Evolutionary conservation across 2,797 vertebrate genomes (phyloP).

Genomic region (Girardinus metallicus): DNA sequence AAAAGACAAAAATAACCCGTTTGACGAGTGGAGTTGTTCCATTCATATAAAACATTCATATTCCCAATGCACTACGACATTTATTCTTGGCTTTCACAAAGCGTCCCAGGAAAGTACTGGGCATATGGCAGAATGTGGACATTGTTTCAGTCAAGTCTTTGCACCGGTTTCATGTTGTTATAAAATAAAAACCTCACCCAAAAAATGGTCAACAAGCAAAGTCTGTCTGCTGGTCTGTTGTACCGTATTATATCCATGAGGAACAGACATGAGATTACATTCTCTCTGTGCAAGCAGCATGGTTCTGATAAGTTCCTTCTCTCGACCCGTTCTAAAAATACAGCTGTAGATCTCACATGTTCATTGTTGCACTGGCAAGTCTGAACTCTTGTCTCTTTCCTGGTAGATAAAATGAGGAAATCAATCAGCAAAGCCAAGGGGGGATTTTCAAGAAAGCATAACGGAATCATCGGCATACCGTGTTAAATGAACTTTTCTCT

Average conservation of each 20-base stretch:
- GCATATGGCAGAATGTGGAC: not conserved
- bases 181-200: not conserved
- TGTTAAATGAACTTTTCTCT: not conserved
- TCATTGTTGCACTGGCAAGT: conserved; percentile 27
- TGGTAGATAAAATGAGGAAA: conserved; percentile 47
- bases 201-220: not conserved
- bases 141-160: conserved; percentile 1
- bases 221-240: not conserved
- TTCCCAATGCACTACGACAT: not conserved
- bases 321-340: conserved; percentile 18
- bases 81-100: not conserved
- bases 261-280: not conserved
- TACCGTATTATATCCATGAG: not conserved
- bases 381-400: conserved; percentile 6
- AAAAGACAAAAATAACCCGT: not conserved
- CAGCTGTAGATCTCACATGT: conserved; percentile 17
- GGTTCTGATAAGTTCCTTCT: not conserved
- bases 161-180: not conserved
- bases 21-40: not conserved
- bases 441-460: conserved; percentile 18
- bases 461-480: not conserved
- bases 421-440: conserved; percentile 40
- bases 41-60: not conserved
- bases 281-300: not conserved
- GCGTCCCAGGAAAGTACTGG: not conserved